These are phyloP conservation scores for Piscicola geometra DNA, from an alignment of 2,888 invertebrate species.

Conservation along the genomic window DNA sequence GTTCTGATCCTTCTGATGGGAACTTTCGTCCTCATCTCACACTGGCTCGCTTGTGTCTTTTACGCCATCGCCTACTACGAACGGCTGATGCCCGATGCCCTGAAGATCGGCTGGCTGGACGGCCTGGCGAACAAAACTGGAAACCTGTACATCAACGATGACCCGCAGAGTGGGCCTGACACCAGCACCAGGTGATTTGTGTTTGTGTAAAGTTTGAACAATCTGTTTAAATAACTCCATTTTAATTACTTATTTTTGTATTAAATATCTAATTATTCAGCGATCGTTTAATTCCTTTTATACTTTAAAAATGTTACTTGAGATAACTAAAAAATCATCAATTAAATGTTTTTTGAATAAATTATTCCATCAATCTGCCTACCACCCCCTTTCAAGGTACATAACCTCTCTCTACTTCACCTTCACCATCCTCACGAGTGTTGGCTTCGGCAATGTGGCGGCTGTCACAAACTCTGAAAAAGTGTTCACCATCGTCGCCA, in stretches of 20 bases:
- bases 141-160: slow-evolving; percentile 51
- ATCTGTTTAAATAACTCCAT: no score
- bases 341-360: no score
- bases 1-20: slow-evolving; percentile 55
- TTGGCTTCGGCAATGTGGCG: slow-evolving; percentile 56
- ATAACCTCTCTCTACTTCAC: slow-evolving; percentile 56
- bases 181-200: slow-evolving; percentile 50
- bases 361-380: no score
- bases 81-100: slow-evolving; percentile 21
- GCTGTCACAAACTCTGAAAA: slow-evolving; percentile 56
- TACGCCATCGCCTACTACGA: slow-evolving; percentile 56
- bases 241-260: no score
- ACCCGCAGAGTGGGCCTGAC: slow-evolving; percentile 51
- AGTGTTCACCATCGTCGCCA: slow-evolving; percentile 56
- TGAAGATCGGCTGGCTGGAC: slow-evolving; percentile 52
- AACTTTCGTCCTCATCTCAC: slow-evolving; percentile 54
- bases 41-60: slow-evolving; percentile 57
- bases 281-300: no score
- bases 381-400: no score
- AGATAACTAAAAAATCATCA: no score
- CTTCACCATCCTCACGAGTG: slow-evolving; percentile 55
- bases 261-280: no score
- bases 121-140: slow-evolving; percentile 49
- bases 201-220: neutral
- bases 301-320: no score